Percentiles rank a stretch among this genome's conserved stretches.
phyloP scores from a whole-genome alignment of 2,113 vertebrate species.

The Tapirus terrestris region DNA sequence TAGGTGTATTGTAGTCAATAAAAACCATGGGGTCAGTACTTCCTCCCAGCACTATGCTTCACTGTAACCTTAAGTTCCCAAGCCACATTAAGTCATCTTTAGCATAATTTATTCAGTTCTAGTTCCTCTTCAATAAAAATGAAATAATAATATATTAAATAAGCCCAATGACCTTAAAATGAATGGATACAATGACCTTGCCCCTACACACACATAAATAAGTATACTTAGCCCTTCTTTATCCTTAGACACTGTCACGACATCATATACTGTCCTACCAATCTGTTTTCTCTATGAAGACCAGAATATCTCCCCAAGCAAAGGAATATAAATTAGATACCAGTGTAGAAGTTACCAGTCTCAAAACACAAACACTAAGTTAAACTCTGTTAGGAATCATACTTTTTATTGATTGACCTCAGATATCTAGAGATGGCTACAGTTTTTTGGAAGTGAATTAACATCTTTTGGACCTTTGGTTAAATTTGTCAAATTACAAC shows the following conservation, averaged over 20 bases:
- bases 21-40: not conserved
- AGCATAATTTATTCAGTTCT: not conserved
- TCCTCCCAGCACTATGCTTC: not conserved
- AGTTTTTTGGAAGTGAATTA: not conserved
- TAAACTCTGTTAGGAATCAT: not conserved
- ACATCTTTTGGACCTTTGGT: not conserved
- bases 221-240: not conserved
- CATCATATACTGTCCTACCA: not conserved
- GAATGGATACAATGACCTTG: not conserved
- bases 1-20: not conserved
- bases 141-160: not conserved
- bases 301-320: not conserved
- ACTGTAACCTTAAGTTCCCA: not conserved
- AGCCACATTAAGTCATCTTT: not conserved
- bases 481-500: not conserved
- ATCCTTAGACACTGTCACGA: not conserved
- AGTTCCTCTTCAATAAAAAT: not conserved
- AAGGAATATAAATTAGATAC: not conserved
- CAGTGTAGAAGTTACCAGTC: not conserved
- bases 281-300: not conserved
- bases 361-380: not conserved
- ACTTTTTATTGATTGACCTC: not conserved
- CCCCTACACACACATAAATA: fast-evolving
- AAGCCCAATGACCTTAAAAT: not conserved
- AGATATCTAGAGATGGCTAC: not conserved